phyloP scores from a whole-genome alignment of 2,113 vertebrate species.

The Mustela lutreola region DNA sequence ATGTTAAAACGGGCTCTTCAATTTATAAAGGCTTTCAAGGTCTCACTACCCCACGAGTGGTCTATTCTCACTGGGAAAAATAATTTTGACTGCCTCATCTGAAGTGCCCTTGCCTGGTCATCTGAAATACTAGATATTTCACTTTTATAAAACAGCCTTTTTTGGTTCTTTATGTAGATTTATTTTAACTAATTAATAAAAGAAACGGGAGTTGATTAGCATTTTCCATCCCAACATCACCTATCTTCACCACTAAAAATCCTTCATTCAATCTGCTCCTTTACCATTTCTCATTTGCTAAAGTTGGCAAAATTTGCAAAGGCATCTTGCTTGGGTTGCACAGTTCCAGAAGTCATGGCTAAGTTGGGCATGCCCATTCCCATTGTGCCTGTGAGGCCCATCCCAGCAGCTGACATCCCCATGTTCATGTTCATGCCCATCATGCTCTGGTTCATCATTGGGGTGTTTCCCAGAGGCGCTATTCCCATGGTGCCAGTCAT shows the following conservation, averaged over 20 bases:
- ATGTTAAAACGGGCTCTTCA: constrained; percentile 85
- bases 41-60: constrained; percentile 76
- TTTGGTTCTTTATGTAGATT: constrained; percentile 87
- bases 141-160: constrained; percentile 87
- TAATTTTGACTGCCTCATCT: constrained; percentile 74
- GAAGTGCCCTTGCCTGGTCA: constrained; percentile 83
- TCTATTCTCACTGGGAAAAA: constrained; percentile 82
- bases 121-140: constrained; percentile 83
- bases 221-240: constrained; percentile 86
- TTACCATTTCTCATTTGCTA: constrained; percentile 95
- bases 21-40: constrained; percentile 82
- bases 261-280: constrained; percentile 91
- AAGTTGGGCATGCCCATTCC: constrained; percentile 90
- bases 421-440: constrained; percentile 94
- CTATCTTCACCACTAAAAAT: constrained; percentile 94
- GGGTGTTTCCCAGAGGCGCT: constrained; percentile 87
- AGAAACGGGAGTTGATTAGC: constrained; percentile 85
- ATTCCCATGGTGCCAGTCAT: constrained; percentile 93
- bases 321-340: constrained; percentile 97
- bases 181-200: constrained; percentile 86
- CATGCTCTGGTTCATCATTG: constrained; percentile 91
- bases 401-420: constrained; percentile 88
- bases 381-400: constrained; percentile 91
- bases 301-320: constrained; percentile 99
- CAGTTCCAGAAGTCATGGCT: constrained; percentile 91